A percentile compares a stretch with the other conserved stretches of the same genome.
Evolutionary conservation across 2,888 invertebrate genomes (phyloP).

Genomic region (Cremastinae sp.): DNA sequence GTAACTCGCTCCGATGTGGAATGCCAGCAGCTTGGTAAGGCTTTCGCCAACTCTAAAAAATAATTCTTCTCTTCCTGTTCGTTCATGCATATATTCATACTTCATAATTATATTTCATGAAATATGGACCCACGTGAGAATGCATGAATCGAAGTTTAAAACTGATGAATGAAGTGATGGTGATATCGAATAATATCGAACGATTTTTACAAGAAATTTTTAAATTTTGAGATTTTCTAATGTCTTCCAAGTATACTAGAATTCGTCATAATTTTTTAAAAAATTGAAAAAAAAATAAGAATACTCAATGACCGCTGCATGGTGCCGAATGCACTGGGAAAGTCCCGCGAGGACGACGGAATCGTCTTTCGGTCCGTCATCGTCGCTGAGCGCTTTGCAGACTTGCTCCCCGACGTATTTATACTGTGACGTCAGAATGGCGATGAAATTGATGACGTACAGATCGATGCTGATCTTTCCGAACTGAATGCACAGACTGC

Average conservation of each 20-base stretch:
- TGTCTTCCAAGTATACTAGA: too few relatives aligned
- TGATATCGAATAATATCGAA: too few relatives aligned
- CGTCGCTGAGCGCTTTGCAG: constrained; percentile 25
- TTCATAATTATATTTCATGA: too few relatives aligned
- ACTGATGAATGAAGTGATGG: too few relatives aligned
- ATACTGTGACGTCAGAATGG: constrained; percentile 65
- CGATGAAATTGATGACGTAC: constrained; percentile 65
- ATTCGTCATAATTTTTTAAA: background rate
- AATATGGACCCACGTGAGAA: too few relatives aligned
- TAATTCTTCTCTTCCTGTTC: background rate
- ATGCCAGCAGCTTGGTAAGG: constrained; percentile 61
- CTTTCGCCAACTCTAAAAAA: constrained; percentile 48
- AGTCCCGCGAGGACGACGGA: constrained; percentile 35
- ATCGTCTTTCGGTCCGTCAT: constrained; percentile 9
- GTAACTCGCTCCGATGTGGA: constrained; percentile 64
- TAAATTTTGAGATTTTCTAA: too few relatives aligned
- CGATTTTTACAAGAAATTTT: too few relatives aligned
- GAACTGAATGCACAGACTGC: constrained; percentile 36
- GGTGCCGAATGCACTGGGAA: constrained; percentile 41
- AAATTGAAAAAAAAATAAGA: constrained; percentile 1
- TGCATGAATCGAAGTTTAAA: too few relatives aligned
- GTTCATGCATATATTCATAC: too few relatives aligned
- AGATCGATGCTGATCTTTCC: constrained; percentile 65
- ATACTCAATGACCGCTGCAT: constrained; percentile 46
- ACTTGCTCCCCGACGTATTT: constrained; percentile 61